phyloP scores from a whole-genome alignment of 2,113 vertebrate genomes.

The Bungarus multicinctus region DNA sequence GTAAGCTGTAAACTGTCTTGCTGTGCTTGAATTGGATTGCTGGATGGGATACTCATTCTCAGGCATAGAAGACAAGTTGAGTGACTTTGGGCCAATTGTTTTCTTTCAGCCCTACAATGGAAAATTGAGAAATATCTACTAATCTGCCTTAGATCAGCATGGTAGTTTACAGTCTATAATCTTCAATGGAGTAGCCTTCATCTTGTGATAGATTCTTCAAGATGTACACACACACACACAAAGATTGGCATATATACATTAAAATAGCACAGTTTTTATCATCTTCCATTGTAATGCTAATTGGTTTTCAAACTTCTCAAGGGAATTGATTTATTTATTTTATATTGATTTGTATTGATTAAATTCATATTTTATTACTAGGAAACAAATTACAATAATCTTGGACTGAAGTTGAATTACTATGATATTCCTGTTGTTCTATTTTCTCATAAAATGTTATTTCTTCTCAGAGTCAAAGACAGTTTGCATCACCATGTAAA shows the following conservation, averaged over 20 bases:
- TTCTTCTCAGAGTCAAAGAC: conserved; percentile 78
- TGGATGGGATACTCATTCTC: neutral
- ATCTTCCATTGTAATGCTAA: conserved; percentile 39
- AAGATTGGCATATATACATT: conserved; percentile 32
- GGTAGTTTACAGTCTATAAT: neutral
- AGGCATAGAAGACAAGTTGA: neutral
- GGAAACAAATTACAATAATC: conserved; percentile 44
- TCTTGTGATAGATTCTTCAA: neutral
- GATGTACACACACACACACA: neutral
- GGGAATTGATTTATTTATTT: conserved; percentile 46
- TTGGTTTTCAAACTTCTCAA: conserved; percentile 36
- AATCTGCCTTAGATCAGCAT: neutral
- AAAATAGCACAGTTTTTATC: conserved; percentile 49
- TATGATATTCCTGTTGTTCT: conserved; percentile 60
- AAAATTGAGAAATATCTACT: neutral
- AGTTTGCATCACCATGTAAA: conserved; percentile 74
- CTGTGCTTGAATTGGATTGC: neutral
- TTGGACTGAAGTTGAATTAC: conserved; percentile 65
- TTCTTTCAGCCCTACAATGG: neutral
- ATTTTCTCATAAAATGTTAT: conserved; percentile 76
- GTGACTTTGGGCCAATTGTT: neutral
- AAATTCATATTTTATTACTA: conserved; percentile 62
- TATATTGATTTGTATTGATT: conserved; percentile 52
- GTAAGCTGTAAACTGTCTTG: neutral
- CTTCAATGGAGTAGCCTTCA: neutral